Conservation (phyloP, 2,888 invertebrate species). For the Yponomeuta evonymella region DNA sequence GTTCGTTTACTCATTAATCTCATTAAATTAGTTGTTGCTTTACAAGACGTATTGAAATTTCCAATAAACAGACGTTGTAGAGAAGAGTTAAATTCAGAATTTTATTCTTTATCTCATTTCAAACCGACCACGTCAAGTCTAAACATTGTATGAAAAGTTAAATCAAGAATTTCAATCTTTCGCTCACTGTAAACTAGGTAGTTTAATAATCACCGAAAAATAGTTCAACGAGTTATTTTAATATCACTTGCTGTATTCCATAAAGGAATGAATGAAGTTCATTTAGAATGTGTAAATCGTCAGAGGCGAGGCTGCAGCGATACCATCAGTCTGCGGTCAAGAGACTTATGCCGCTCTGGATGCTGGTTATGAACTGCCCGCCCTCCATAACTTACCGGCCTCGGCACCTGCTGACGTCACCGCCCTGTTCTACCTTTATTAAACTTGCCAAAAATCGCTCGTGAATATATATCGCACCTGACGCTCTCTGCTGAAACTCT, state of each 20-base stretch:
- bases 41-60: no score
- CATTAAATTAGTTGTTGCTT: no score
- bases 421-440: conserved; percentile 15
- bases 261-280: neutral
- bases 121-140: no score
- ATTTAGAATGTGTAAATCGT: conserved; percentile 15
- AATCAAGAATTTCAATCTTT: no score
- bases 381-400: conserved; percentile 52
- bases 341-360: conserved; percentile 62
- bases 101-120: no score
- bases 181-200: no score
- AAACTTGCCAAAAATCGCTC: conserved; percentile 13
- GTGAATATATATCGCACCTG: conserved; percentile 3
- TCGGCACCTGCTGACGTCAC: conserved; percentile 43
- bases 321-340: conserved; percentile 44
- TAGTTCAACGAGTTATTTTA: no score
- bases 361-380: conserved; percentile 60
- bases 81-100: no score
- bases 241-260: neutral
- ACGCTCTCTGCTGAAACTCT: neutral
- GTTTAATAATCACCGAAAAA: no score
- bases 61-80: no score
- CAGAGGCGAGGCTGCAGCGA: neutral
- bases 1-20: neutral
- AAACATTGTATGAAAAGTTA: no score